Evolutionary conservation across 2,888 invertebrate genomes (phyloP).

Genomic region (Idaea dimidiata): DNA sequence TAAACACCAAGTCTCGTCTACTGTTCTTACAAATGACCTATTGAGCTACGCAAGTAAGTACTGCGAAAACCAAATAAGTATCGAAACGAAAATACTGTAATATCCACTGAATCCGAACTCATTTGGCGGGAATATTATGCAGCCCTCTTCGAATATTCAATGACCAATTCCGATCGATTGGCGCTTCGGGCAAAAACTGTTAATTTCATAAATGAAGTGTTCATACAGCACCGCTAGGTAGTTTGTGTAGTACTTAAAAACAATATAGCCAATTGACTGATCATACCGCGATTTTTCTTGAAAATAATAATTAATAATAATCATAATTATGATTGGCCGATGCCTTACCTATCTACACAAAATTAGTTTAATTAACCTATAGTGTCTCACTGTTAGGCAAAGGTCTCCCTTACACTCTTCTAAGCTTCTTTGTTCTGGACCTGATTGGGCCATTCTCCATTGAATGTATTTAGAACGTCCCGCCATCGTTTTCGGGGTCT

Average conservation of each 20-base stretch:
- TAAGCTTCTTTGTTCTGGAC: no score
- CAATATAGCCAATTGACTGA: no score
- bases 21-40: background rate
- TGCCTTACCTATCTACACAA: no score
- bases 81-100: background rate
- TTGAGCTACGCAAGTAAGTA: background rate
- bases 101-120: slow-evolving; percentile 1
- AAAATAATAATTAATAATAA: no score
- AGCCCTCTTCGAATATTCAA: background rate
- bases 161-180: slow-evolving; percentile 1
- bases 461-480: no score
- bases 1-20: background rate
- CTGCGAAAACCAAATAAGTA: background rate
- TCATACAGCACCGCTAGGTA: background rate
- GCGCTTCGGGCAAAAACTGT: background rate
- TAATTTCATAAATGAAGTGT: background rate
- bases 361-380: no score
- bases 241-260: background rate
- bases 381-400: no score
- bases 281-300: no score
- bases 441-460: no score
- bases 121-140: background rate
- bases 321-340: no score
- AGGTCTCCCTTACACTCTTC: no score
- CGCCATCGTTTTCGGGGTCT: no score